phyloP scores from a whole-genome alignment of 35 echinoderm and acorn worm genomes.

The Chiridota heheva region DNA sequence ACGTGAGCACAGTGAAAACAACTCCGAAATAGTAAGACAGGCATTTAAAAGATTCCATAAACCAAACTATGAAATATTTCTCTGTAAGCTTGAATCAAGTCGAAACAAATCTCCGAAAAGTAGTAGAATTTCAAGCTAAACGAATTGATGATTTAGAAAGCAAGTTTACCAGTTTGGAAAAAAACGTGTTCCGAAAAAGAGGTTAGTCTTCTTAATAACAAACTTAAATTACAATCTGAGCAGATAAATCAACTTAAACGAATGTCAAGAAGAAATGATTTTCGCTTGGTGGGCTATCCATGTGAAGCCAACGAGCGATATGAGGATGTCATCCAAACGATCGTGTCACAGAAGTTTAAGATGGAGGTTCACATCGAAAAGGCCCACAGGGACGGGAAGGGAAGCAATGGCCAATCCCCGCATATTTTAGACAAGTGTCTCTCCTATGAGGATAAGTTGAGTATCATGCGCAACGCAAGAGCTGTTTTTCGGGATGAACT shows the following conservation, averaged over 20 bases:
- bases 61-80: background rate
- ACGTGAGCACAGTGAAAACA: no score
- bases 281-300: no score
- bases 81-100: background rate
- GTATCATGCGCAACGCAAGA: conserved; percentile 38
- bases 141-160: conserved; percentile 1
- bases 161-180: background rate
- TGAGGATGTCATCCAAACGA: no score
- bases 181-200: background rate
- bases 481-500: conserved; percentile 6
- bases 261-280: no score
- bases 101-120: background rate
- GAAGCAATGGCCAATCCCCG: background rate
- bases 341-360: no score
- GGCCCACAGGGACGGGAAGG: conserved; percentile 33
- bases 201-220: background rate
- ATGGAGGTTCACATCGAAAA: conserved; percentile 20
- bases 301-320: no score
- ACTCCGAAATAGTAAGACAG: background rate
- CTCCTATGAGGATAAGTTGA: conserved; percentile 54
- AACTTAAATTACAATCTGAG: no score
- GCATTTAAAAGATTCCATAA: background rate
- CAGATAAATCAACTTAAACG: no score
- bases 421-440: conserved; percentile 38
- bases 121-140: background rate